Evolutionary conservation across 2,797 vertebrate genomes (phyloP), one percentile per base, ranked within the genome.

Genomic region (Euthynnus affinis): DNA sequence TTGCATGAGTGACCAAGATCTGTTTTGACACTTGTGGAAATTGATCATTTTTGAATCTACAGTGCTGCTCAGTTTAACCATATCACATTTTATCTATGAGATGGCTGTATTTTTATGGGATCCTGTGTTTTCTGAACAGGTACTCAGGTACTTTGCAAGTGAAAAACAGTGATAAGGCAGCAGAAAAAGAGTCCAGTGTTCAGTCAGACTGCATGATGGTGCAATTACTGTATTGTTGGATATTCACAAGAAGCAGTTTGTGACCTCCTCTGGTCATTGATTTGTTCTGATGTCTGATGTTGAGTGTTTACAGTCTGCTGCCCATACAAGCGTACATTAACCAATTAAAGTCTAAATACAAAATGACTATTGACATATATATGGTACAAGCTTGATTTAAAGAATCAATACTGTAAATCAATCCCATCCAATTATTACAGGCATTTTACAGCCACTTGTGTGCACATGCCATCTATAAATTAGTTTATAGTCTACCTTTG

Each of bases 1-100:
- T 88, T 79, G 90, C 92, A 94, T 92, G 92, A 88, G 61, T 84
- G 85, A 87, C 73, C 78, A 10, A 78, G 83, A 87, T 87, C 81
- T 80, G 74, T 76, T 85, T 69, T 82, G 72, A 90, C 71, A 78
- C 73, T 78, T 83, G 80, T 83, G 81, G 79, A 84, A 87, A 80
- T 74, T 78, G 80, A 82, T 86, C 0, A 42, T 71, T 76, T 76
- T 61, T 56, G 0, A 71, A 74, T 76, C 61, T 70, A 55, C 58
- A 63, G 53, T 34, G 60, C 57, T 70, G 67, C 75, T 86, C 23
- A 5, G 53, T 76, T 77, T 61, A 75, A 88, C 22, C 87, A 88
- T 90, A 88, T 91, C 87, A 71, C 25, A 52, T 48, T 71, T 77
- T 72, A 76, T 72, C 60, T 67, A 55, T 59, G 61, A 80, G 44